Conservation (phyloP, 2,113 vertebrate species). For the Xyrauchen texanus region DNA sequence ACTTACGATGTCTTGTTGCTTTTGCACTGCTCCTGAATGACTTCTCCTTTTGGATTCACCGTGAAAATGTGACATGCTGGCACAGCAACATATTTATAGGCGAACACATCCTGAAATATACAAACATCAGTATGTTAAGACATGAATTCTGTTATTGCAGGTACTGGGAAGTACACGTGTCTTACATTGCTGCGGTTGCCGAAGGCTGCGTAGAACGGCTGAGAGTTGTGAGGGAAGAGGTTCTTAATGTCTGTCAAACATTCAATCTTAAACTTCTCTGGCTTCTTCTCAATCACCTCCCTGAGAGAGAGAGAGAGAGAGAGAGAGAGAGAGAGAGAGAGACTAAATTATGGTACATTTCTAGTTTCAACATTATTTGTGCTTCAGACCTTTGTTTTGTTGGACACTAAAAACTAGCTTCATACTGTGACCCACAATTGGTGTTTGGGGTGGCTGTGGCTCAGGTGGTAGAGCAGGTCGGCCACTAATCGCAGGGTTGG, state of each 20-base stretch:
- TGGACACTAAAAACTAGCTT: too few relatives aligned
- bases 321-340: neutral
- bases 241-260: slow-evolving; percentile 98
- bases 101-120: slow-evolving; percentile 85
- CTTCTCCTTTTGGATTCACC: slow-evolving; percentile 95
- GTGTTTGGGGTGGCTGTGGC: too few relatives aligned
- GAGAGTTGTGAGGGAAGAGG: slow-evolving; percentile 87
- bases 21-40: slow-evolving; percentile 95
- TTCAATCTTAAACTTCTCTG: slow-evolving; percentile 97
- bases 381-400: too few relatives aligned
- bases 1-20: slow-evolving; percentile 98
- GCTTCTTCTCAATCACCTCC: slow-evolving; percentile 88
- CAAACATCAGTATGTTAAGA: too few relatives aligned
- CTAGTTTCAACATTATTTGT: too few relatives aligned
- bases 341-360: neutral
- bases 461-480: too few relatives aligned
- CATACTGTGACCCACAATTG: too few relatives aligned
- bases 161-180: too few relatives aligned
- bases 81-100: slow-evolving; percentile 94
- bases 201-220: slow-evolving; percentile 96
- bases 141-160: too few relatives aligned
- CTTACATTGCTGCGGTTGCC: slow-evolving; percentile 94
- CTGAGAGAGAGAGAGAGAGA: neutral
- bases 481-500: too few relatives aligned
- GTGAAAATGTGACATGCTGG: slow-evolving; percentile 95